Percentiles rank a stretch among this genome's conserved stretches.
Evolutionary conservation across 2,888 invertebrate species (phyloP).

Genomic region (Dicyrtoma fusca): DNA sequence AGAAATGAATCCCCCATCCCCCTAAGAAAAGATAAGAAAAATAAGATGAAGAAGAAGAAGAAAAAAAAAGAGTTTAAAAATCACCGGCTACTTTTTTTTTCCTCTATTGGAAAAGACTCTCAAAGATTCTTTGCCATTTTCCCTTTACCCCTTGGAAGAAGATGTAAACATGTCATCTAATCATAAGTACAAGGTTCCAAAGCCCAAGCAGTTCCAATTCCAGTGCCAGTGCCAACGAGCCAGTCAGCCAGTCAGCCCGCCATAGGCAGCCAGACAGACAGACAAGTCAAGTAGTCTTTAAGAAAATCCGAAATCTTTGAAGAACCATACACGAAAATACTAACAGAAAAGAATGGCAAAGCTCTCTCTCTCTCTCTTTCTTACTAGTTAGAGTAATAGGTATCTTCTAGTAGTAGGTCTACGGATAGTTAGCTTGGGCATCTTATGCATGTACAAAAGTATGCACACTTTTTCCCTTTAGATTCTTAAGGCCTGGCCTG

Average conservation of each 20-base stretch:
- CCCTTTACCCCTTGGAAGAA: neutral
- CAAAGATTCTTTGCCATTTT: neutral
- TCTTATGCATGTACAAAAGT: too few relatives aligned
- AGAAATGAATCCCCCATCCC: neutral
- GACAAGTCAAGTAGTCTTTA: neutral
- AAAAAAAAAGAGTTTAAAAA: constrained; percentile 18
- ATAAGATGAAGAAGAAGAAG: neutral
- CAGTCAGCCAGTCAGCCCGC: neutral
- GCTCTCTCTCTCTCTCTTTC: too few relatives aligned
- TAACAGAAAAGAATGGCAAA: too few relatives aligned
- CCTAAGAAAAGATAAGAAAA: neutral
- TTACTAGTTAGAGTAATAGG: too few relatives aligned
- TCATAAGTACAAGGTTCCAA: neutral
- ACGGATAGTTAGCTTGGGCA: too few relatives aligned
- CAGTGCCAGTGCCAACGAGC: neutral
- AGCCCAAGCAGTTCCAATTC: neutral
- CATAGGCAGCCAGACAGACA: neutral
- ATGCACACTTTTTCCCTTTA: too few relatives aligned
- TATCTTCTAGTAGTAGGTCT: too few relatives aligned
- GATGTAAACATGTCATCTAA: constrained; percentile 33
- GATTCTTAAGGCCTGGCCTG: too few relatives aligned
- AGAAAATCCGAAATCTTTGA: constrained; percentile 1
- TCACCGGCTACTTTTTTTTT: constrained; percentile 9
- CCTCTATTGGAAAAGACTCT: neutral
- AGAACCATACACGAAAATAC: neutral